Evolutionary conservation across 2,888 invertebrate genomes (phyloP).

Genomic region (Amblyteles armatorius): DNA sequence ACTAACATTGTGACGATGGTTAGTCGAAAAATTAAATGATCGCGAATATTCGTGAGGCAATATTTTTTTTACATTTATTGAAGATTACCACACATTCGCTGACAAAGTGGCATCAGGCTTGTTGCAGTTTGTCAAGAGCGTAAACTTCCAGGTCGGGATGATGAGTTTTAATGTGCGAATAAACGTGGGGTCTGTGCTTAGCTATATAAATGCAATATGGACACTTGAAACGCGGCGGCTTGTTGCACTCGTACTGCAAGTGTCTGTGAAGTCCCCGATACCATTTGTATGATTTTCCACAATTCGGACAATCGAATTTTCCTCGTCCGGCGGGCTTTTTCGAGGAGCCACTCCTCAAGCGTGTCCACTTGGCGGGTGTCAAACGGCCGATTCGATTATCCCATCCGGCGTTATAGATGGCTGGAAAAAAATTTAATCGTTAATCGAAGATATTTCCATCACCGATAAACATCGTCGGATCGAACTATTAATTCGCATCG

Average conservation of each 20-base stretch:
- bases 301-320: conserved; percentile 71
- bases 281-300: conserved; percentile 77
- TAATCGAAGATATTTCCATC: not conserved
- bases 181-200: conserved; percentile 78
- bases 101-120: conserved; percentile 15
- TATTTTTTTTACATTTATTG: conserved; percentile 36
- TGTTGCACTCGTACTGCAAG: conserved; percentile 81
- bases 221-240: conserved; percentile 80
- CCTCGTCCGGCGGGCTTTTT: conserved; percentile 4
- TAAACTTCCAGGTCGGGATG: conserved; percentile 73
- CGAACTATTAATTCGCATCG: not conserved
- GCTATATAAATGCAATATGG: conserved; percentile 77
- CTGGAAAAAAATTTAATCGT: conserved; percentile 19
- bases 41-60: not conserved
- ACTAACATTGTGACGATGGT: not conserved
- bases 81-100: conserved; percentile 4
- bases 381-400: conserved; percentile 4
- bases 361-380: conserved; percentile 1
- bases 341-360: not conserved
- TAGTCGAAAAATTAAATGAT: not conserved
- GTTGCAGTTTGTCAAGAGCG: conserved; percentile 72
- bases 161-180: conserved; percentile 76
- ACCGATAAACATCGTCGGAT: not conserved
- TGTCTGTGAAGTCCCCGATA: conserved; percentile 78
- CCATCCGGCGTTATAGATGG: not conserved